phyloP scores from a whole-genome alignment of 1,140 invertebrate genomes.

The Nixonia krombeini region DNA sequence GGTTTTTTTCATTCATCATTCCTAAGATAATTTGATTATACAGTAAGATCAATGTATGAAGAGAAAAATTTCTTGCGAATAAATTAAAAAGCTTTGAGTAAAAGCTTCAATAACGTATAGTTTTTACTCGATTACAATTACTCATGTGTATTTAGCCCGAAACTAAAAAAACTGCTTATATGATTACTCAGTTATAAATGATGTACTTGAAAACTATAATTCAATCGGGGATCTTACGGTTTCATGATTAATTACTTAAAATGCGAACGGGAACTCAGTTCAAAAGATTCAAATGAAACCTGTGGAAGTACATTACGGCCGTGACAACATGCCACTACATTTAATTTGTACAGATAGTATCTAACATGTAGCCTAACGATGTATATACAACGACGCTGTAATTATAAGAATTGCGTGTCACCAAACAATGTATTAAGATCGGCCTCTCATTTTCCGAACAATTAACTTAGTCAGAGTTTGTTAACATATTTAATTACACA shows the following conservation, averaged over 20 bases:
- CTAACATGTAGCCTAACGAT: conserved; percentile 33
- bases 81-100: too few relatives aligned
- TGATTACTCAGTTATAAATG: conserved; percentile 3
- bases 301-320: conserved; percentile 6
- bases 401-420: conserved; percentile 64
- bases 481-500: conserved; percentile 32
- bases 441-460: conserved; percentile 29
- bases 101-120: too few relatives aligned
- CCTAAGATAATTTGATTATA: too few relatives aligned
- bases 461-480: conserved; percentile 27
- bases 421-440: conserved; percentile 53
- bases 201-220: not conserved
- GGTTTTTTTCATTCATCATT: too few relatives aligned
- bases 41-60: too few relatives aligned
- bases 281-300: conserved; percentile 21
- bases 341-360: conserved; percentile 54
- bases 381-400: conserved; percentile 31
- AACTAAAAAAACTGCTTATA: not conserved
- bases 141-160: not conserved
- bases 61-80: too few relatives aligned
- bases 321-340: conserved; percentile 29
- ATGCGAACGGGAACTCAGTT: conserved; percentile 16
- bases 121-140: not conserved
- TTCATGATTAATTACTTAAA: conserved; percentile 30
- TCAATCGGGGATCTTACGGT: not conserved